Base-by-base conservation (phyloP, 92 coral and sea anemone species). In the Heliopora coerulea region DNA sequence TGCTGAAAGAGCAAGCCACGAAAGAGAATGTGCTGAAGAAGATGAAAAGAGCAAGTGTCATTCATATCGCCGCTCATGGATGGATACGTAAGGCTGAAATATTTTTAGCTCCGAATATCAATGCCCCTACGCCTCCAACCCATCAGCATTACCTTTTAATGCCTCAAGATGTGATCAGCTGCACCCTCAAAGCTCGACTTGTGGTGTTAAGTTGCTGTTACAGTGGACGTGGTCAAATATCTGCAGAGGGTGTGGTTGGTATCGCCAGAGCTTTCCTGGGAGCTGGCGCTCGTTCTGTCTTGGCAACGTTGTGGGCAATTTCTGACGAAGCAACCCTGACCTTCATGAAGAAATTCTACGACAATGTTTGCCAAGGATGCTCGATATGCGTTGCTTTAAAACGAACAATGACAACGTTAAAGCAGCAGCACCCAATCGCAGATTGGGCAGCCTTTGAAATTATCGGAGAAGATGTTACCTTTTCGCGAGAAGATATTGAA, bases 1-100 rank as follows among this genome's bases (percentile, higher is more conserved):
- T 79, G 14, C 3, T 52, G 11, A 78, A 78, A 70, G n/a, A 79
- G 32, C 59, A 69, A 20, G 83, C 83, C 13, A 79, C 83, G 12
- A 79, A 79, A 20, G 62, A 37, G 12, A 39, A 13, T 0, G 30
- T 70, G 17, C 79, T 79, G 14, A 39, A 66, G 46, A 56, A 56
- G 58, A 40, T 68, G 34, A 42, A 17, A 12, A 37, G 8, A 0
- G 83, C 70, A 12, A 48, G 35, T 30, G 17, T 79, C 15, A 46
- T 79, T 34, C 83, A 79, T 28, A 41, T 79, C n/a, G 83, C 83
- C 14, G 83, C 83, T 14, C 83, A 79, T 31, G 83, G 83, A 1
- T 14, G 68, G 25, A 3, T 61, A 17, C 32, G 3, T 18, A 40
- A 37, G 24, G 83, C 78, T 13, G 83, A 79, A 49, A 79, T 79